These are phyloP conservation scores for Elmis aenea DNA, from an alignment of 2,888 invertebrate genomes.

Conservation along the genomic window DNA sequence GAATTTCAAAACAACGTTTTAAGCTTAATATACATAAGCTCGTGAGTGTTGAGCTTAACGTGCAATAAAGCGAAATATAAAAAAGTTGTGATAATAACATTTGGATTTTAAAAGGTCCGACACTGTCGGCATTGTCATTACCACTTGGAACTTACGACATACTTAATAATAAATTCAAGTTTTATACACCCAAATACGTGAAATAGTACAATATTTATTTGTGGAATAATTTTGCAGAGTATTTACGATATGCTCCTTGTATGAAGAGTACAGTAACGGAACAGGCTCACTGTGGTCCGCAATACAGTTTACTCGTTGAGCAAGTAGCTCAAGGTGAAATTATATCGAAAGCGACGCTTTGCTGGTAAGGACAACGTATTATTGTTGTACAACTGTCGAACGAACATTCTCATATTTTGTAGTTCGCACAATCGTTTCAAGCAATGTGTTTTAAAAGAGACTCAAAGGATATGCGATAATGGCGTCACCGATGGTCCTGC, in stretches of 20 bases:
- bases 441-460: constrained; percentile 53
- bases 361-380: constrained; percentile 55
- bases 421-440: constrained; percentile 57
- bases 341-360: constrained; percentile 52
- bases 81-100: too few species aligned
- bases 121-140: too few species aligned
- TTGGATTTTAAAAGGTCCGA: too few species aligned
- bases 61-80: too few species aligned
- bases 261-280: constrained; percentile 56
- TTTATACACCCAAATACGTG: background rate
- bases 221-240: constrained; percentile 46
- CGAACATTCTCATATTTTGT: constrained; percentile 18
- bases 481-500: constrained; percentile 49
- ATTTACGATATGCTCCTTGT: constrained; percentile 56
- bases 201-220: background rate
- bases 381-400: background rate
- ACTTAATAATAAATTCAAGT: too few species aligned
- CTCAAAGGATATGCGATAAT: constrained; percentile 50
- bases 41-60: too few species aligned
- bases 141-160: too few species aligned
- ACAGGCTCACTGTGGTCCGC: constrained; percentile 52
- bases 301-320: constrained; percentile 53
- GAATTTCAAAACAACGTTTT: too few species aligned
- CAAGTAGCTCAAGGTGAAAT: constrained; percentile 52
- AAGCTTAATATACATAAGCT: too few species aligned